Base-by-base conservation (phyloP, 2,797 vertebrate genomes). In the Pristis pectinata region DNA sequence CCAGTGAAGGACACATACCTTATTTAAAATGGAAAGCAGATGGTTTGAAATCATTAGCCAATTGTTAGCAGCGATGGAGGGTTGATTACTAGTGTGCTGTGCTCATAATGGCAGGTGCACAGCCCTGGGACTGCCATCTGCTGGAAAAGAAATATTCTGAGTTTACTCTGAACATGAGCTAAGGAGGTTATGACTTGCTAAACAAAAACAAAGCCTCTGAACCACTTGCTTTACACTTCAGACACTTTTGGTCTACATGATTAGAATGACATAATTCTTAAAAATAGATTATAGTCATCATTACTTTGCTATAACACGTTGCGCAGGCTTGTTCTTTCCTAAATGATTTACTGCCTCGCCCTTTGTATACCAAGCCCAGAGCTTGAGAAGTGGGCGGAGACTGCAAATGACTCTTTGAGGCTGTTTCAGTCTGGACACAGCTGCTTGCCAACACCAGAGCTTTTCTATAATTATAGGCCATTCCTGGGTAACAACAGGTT, bases 101-200 rank as follows among this genome's bases (percentile, higher is more conserved):
- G 97, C 97, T 97, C 97, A 96, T 96, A 96, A 96, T 95, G 96
- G 97, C 98, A 98, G 98, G 98, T 98, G 97, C 97, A 97, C 95
- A 96, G 97, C 97, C 97, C 97, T 96, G 96, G 96, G 97, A 97
- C 97, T 97, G 96, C 97, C 98, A 97, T 97, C 97, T 97, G 97
- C 97, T 96, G 96, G 95, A 96, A 95, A 96, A 96, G 96, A 96
- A 96, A 96, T 94, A 49, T 95, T 95, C 96, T 96, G 89, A 93
- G 64, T 93, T 94, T 94, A 94, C 72, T 93, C 95, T 95, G 95
- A 94, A 44, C 95, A 94, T 96, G 96, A 94, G 95, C 95, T 94
- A 95, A 94, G 94, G 95, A 95, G 95, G 95, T 95, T 95, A 37
- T 56, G 95, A 37, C 24, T 94, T n/a, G 41, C 59, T 93, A 70